Evolutionary conservation across 2,797 vertebrate genomes (phyloP).

Genomic region (Sebastes minor): DNA sequence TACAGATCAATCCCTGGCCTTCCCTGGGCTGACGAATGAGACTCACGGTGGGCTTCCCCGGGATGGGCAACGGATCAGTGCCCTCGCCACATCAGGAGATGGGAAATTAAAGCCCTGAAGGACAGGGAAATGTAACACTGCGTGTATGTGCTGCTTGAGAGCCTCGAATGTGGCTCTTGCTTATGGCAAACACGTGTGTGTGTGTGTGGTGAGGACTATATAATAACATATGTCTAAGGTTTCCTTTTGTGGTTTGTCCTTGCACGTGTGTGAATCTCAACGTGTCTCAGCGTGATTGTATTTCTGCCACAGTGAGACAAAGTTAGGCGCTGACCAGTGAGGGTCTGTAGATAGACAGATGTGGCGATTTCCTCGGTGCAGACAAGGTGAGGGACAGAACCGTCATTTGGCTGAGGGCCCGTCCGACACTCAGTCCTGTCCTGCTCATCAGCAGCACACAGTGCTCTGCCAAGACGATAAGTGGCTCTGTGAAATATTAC

Average conservation of each 20-base stretch:
- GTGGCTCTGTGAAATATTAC: conserved; percentile 42
- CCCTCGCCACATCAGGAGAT: conserved; percentile 52
- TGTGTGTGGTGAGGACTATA: not conserved
- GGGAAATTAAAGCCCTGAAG: conserved; percentile 62
- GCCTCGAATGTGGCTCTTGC: conserved; percentile 2
- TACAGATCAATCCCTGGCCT: conserved; percentile 67
- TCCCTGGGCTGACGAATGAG: conserved; percentile 58
- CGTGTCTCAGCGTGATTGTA: conserved; percentile 15
- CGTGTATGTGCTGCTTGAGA: not conserved
- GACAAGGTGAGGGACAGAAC: conserved; percentile 74
- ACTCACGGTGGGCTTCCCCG: conserved; percentile 56
- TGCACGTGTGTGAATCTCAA: conserved; percentile 22
- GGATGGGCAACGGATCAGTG: conserved; percentile 61
- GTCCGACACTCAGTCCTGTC: conserved; percentile 57
- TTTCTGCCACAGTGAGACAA: conserved; percentile 38
- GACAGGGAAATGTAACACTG: conserved; percentile 34
- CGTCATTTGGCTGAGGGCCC: conserved; percentile 66
- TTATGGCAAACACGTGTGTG: conserved; percentile 5
- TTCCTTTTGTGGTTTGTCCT: conserved; percentile 49
- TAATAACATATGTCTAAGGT: conserved; percentile 36
- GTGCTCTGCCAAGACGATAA: conserved; percentile 49
- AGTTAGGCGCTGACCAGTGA: conserved; percentile 31
- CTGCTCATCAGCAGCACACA: conserved; percentile 37
- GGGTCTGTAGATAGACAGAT: conserved; percentile 58
- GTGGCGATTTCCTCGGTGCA: conserved; percentile 51